Evolutionary conservation across 2,888 invertebrate genomes (phyloP).

Genomic region (Cataglyphis rosenhaueri): DNA sequence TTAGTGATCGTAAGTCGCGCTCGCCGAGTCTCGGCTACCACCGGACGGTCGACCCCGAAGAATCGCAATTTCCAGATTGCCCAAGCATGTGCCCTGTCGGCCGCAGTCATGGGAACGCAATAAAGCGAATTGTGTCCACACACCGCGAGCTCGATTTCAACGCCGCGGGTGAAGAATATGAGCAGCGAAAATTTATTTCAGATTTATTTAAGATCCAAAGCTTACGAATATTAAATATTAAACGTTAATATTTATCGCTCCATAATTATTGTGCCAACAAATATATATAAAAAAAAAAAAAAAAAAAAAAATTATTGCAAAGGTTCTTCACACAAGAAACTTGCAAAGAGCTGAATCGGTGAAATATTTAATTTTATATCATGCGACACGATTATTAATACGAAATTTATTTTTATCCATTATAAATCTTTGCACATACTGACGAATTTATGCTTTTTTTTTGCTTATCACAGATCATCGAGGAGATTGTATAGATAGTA

Average conservation of each 20-base stretch:
- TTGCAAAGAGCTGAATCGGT: neutral
- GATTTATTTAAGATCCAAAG: neutral
- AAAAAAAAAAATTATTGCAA: neutral
- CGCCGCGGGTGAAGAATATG: neutral
- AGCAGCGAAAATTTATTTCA: neutral
- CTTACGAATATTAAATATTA: neutral
- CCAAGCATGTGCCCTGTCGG: slow-evolving; percentile 14
- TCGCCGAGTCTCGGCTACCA: slow-evolving; percentile 51
- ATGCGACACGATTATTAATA: neutral
- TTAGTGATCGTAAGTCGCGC: slow-evolving; percentile 80
- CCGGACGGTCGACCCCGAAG: slow-evolving; percentile 67
- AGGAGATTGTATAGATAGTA: slow-evolving; percentile 3
- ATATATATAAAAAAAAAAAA: neutral
- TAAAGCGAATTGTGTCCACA: slow-evolving; percentile 24
- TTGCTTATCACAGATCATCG: neutral
- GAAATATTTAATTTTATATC: neutral
- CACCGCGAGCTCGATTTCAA: slow-evolving; percentile 6
- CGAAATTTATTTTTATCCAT: slow-evolving; percentile 6
- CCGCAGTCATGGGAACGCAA: slow-evolving; percentile 31
- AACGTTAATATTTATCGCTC: neutral
- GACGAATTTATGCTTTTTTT: neutral
- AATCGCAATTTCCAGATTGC: slow-evolving; percentile 76
- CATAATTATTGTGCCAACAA: slow-evolving; percentile 8
- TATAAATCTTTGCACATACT: neutral
- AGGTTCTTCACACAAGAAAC: neutral